Conservation (phyloP, 2,113 vertebrate genomes). For the Tympanuchus pallidicinctus region DNA sequence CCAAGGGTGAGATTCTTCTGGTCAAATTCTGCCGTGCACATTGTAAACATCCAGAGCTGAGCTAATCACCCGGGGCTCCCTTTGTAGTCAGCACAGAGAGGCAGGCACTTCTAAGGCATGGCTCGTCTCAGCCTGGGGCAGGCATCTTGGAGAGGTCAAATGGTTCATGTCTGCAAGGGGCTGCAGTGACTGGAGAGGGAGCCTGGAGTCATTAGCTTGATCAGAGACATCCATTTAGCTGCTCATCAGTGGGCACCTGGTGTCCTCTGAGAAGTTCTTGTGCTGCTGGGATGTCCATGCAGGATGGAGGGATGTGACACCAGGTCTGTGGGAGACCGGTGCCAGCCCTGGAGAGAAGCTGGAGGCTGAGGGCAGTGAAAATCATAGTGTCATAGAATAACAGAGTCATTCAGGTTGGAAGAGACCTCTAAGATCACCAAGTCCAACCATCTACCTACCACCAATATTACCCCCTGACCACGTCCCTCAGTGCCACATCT, state of each 20-base stretch:
- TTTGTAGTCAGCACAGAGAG: background rate
- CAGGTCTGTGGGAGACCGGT: background rate
- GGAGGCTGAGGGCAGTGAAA: background rate
- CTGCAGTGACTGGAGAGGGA: background rate
- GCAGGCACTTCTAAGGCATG: background rate
- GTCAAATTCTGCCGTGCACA: background rate
- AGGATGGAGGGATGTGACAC: background rate
- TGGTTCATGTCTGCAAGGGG: background rate
- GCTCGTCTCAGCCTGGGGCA: background rate
- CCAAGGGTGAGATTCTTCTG: slow-evolving; percentile 45
- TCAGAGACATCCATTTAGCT: accelerated
- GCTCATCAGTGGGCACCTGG: background rate
- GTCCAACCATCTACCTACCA: too few species aligned
- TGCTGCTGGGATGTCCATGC: background rate
- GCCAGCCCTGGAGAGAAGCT: background rate
- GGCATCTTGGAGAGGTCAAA: background rate
- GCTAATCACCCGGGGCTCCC: background rate
- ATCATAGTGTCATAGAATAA: too few species aligned
- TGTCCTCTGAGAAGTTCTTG: background rate
- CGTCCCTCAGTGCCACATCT: too few species aligned
- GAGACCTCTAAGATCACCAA: too few species aligned
- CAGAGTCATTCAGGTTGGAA: too few species aligned
- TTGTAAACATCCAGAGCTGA: slow-evolving; percentile 47
- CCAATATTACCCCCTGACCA: too few species aligned
- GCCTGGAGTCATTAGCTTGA: background rate